Evolutionary conservation across 2,888 invertebrate genomes (phyloP).

Genomic region (Spisula solida): DNA sequence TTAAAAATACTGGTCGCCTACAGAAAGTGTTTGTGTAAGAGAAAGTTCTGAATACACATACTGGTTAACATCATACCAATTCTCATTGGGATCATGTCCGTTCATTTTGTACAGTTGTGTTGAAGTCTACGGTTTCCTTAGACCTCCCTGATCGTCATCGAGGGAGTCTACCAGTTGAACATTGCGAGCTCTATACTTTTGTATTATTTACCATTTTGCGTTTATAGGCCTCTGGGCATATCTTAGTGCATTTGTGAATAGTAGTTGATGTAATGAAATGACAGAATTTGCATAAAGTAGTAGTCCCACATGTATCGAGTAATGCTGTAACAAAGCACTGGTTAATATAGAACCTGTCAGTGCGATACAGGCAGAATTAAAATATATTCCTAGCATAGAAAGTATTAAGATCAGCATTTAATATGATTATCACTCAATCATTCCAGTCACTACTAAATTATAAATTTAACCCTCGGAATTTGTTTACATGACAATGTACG

Average conservation of each 20-base stretch:
- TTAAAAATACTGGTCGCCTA: not conserved
- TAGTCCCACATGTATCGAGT: conserved; percentile 31
- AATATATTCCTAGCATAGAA: not conserved
- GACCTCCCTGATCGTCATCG: not conserved
- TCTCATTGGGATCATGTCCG: conserved; percentile 9
- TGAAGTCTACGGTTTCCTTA: conserved; percentile 18
- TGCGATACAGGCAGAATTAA: not conserved
- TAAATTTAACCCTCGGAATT: too few relatives aligned
- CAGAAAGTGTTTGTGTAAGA: not conserved
- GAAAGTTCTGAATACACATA: not conserved
- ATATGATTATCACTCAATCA: too few relatives aligned
- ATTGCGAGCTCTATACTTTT: conserved; percentile 38
- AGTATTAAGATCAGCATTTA: too few relatives aligned
- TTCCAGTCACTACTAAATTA: too few relatives aligned
- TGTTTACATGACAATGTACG: too few relatives aligned
- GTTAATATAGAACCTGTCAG: conserved; percentile 50
- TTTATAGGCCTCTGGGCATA: conserved; percentile 43
- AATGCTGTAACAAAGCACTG: conserved; percentile 46
- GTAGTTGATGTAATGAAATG: conserved; percentile 54
- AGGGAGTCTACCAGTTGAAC: conserved; percentile 40
- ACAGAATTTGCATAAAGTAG: conserved; percentile 51
- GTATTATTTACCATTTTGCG: conserved; percentile 47
- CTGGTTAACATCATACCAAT: not conserved
- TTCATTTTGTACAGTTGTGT: not conserved
- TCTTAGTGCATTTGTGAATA: conserved; percentile 33